Percentiles rank a stretch among this genome's conserved stretches.
Evolutionary conservation across 2,888 invertebrate genomes (phyloP).

Genomic region (Keiferia lycopersicella): DNA sequence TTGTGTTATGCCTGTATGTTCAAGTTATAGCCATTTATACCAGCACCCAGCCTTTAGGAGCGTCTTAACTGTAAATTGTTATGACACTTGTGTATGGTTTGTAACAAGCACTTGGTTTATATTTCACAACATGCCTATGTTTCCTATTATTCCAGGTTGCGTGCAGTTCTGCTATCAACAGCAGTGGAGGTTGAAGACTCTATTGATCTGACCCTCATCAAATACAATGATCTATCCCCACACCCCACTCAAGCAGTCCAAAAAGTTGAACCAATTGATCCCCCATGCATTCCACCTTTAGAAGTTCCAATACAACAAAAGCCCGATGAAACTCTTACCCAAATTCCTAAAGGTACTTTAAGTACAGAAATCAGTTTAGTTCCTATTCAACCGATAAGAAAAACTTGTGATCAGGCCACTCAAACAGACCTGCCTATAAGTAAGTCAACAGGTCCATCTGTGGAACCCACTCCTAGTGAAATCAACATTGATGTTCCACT

Average conservation of each 20-base stretch:
- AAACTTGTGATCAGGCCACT: slow-evolving; percentile 48
- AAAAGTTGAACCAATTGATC: slow-evolving; percentile 6
- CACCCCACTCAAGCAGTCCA: slow-evolving; percentile 26
- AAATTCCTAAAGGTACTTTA: not conserved
- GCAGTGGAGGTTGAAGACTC: slow-evolving; percentile 40
- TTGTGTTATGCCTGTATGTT: no score
- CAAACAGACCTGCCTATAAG: slow-evolving; percentile 50
- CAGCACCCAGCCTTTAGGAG: no score
- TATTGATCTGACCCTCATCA: slow-evolving; percentile 55
- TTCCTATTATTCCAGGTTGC: slow-evolving; percentile 45
- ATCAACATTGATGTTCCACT: slow-evolving; percentile 21
- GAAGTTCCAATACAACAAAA: not conserved
- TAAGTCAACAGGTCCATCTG: not conserved
- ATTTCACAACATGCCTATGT: no score
- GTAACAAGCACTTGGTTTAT: no score
- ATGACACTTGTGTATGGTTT: no score
- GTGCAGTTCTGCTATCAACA: slow-evolving; percentile 41
- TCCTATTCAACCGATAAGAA: not conserved
- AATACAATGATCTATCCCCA: slow-evolving; percentile 38
- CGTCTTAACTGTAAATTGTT: no score
- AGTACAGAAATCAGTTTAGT: not conserved
- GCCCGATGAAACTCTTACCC: not conserved
- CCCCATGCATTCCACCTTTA: not conserved
- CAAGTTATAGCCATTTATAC: no score
- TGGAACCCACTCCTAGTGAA: slow-evolving; percentile 5